phyloP scores from a whole-genome alignment of 2,888 invertebrate genomes.

The Tridacna crocea region DNA sequence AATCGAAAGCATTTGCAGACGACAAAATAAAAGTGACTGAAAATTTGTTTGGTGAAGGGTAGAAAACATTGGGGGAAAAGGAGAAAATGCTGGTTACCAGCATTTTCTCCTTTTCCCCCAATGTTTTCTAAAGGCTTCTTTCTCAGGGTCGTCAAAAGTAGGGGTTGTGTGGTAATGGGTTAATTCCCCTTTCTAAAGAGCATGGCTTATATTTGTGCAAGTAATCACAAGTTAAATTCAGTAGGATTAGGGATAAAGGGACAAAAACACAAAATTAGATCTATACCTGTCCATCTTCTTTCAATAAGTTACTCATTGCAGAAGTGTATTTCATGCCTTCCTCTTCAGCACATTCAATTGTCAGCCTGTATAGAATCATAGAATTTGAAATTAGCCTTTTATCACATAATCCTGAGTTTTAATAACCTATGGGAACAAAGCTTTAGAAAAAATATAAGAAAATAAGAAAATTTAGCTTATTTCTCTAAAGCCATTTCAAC shows the following conservation, averaged over 20 bases:
- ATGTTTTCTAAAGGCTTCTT: background rate
- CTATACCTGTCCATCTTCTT: slow-evolving; percentile 62
- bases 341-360: slow-evolving; percentile 81
- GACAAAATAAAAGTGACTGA: no score
- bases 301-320: slow-evolving; percentile 80
- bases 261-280: background rate
- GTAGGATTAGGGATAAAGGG: no score
- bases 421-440: no score
- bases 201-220: no score
- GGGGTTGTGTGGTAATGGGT: background rate
- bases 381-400: background rate
- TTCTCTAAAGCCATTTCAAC: no score
- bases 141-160: background rate
- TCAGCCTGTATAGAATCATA: slow-evolving; percentile 70
- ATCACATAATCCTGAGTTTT: no score
- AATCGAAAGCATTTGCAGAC: no score
- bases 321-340: slow-evolving; percentile 81
- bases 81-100: background rate
- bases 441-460: no score
- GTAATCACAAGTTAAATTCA: no score
- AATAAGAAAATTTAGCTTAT: no score
- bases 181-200: no score
- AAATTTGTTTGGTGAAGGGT: background rate
- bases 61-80: background rate
- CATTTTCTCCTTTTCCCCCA: background rate